Evolutionary conservation across 2,113 vertebrate species (phyloP), one percentile per base, ranked within the genome.

Genomic region (Myocastor coypus): DNA sequence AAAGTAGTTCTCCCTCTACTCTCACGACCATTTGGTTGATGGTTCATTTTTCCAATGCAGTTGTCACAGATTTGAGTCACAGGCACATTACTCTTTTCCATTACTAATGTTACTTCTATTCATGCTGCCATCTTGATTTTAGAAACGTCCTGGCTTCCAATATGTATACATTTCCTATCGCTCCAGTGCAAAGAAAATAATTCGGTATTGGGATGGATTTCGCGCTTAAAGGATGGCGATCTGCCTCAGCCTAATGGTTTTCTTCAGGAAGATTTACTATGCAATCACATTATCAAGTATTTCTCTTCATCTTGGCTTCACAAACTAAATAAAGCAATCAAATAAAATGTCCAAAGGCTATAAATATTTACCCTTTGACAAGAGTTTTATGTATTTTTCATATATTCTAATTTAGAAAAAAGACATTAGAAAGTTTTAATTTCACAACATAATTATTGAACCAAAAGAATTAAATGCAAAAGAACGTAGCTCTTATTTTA

Each of bases 291-390:
- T 89, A 75, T 69, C 26, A 92, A 89, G 22, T 46, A 37, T 94
- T 91, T 89, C 20, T 55, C 92, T 92, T 94, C 37, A 87, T 9
- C 19, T 75, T 19, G 13, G 34, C 22, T 83, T 86, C 8, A 82
- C 20, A 94, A 96, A 89, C 24, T 88, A 89, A 94, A 93, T 88
- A 95, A 94, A 95, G 55, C 26, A 73, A 68, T 68, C 46, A 63
- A 57, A 34, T 80, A 92, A 92, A 95, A 63, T 84, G 24, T 52
- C 20, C 55, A 80, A 37, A 55, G 24, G 37, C n/a, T 69, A 69
- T 88, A 95, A 96, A 83, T 30, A 90, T 30, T 86, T 77, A 59
- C 4, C 52, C n/a, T 80, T 88, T 89, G 69, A 78, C 34, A 81
- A 95, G 57, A 89, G 2, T 1, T 61, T 71, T 96, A 87, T 55